These are phyloP conservation scores for Gopherus evgoodei DNA, from an alignment of 2,113 vertebrate species.

Conservation along the genomic window DNA sequence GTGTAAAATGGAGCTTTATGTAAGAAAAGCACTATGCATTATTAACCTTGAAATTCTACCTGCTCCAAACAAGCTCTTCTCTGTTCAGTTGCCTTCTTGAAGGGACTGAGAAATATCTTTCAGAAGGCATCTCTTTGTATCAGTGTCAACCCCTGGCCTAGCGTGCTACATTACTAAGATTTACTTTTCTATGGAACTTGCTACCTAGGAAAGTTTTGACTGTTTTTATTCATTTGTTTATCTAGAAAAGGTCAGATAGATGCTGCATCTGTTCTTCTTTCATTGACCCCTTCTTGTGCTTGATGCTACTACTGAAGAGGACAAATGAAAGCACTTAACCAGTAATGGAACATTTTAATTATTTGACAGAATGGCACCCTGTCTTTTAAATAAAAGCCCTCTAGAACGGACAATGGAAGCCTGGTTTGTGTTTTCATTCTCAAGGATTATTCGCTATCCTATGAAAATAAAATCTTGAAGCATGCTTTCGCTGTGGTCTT, in stretches of 20 bases:
- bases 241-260: neutral
- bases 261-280: neutral
- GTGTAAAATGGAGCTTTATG: neutral
- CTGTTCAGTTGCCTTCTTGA: neutral
- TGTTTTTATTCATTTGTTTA: neutral
- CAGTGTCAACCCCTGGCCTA: neutral
- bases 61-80: neutral
- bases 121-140: neutral
- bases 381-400: neutral
- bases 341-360: neutral
- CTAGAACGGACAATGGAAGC: neutral
- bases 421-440: neutral
- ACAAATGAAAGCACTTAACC: conserved; percentile 20
- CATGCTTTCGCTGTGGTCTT: neutral
- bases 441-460: neutral
- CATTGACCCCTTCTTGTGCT: neutral
- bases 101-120: neutral
- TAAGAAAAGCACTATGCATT: neutral
- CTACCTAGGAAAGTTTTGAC: neutral
- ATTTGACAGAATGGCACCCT: neutral
- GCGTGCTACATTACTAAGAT: neutral
- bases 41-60: neutral
- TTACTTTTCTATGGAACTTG: accelerated
- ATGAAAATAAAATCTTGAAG: conserved; percentile 28
- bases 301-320: conserved; percentile 5